Base-by-base conservation (phyloP, 37 sponge, comb jelly and placozoan genomes). In the Haliclona indistincta region DNA sequence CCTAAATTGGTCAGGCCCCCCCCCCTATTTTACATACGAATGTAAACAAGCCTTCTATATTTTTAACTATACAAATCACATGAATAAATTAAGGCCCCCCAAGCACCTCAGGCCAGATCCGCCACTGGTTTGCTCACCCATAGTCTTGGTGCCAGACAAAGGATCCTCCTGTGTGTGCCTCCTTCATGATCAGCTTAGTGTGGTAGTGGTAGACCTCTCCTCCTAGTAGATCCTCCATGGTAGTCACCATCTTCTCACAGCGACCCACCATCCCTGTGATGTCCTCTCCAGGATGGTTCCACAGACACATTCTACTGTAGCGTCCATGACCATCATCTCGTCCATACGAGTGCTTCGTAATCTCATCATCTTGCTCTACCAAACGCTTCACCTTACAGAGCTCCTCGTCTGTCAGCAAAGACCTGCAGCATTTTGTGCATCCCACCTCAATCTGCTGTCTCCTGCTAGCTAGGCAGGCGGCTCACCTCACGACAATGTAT, bases 141-240 rank as follows among this genome's bases (percentile, higher is more conserved):
- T 96, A 96, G 73, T 96, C 96, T 58, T 96, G 96, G 68, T 96
- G 96, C 96, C 96, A 96, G 37, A 88, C 96, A 80, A 88, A 91
- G 19, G 86, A 76, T 8, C 96, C 96, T 43, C 96, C 96, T 52
- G 89, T 89, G 47, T 73, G 82, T 32, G 96, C 81, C 76, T 96
- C 96, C 75, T 96, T 96, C 89, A 96, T 92, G 81, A 96, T 91
- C 45, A 96, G 84, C 71, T 96, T 96, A 53, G 92, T 89, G 68
- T 96, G 96, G 74, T 96, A 96, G 55, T 96, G 96, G 71, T 96
- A 96, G 8, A 92, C 93, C 64, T 96, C 96, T 55, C 93, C 96
- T 41, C 87, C 89, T 41, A 94, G 77, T 64, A 94, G 70, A 64
- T 86, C 55, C 38, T 86, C 89, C 83, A 81, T 89, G 17, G 96